Evolutionary conservation across 2,888 invertebrate genomes (phyloP).

Genomic region (Caenorhabditis macrosperma): DNA sequence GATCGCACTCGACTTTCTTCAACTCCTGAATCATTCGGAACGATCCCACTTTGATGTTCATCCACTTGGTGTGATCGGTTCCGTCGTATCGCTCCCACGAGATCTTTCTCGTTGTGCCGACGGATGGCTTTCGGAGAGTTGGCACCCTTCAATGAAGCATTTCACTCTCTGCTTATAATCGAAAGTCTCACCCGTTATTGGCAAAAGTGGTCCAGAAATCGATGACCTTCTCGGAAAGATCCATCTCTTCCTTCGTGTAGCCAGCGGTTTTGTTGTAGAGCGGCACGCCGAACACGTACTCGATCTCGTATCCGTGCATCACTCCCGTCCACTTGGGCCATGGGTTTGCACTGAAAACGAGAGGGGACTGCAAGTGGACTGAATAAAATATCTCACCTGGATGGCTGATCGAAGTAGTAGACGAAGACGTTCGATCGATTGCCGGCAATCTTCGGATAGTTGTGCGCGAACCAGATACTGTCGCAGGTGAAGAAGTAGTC

Average conservation of each 20-base stretch:
- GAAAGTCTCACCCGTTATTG: slow-evolving; percentile 66
- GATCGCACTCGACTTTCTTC: slow-evolving; percentile 73
- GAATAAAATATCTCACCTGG: slow-evolving; percentile 66
- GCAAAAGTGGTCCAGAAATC: slow-evolving; percentile 77
- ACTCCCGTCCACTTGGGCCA: slow-evolving; percentile 84
- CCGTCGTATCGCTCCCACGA: slow-evolving; percentile 58
- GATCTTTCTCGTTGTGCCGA: slow-evolving; percentile 41
- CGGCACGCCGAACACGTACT: slow-evolving; percentile 98
- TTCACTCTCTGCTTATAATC: not conserved
- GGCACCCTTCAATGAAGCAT: slow-evolving; percentile 30
- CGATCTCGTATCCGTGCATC: slow-evolving; percentile 98
- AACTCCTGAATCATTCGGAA: slow-evolving; percentile 66
- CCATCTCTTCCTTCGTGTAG: slow-evolving; percentile 69
- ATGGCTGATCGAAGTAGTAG: slow-evolving; percentile 79
- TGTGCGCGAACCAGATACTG: slow-evolving; percentile 76
- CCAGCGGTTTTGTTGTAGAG: slow-evolving; percentile 77
- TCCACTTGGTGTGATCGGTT: slow-evolving; percentile 51
- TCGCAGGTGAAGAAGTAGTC: slow-evolving; percentile 89
- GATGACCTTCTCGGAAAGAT: slow-evolving; percentile 74
- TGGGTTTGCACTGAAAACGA: slow-evolving; percentile 74
- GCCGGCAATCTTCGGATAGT: slow-evolving; percentile 64
- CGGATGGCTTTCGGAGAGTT: slow-evolving; percentile 32
- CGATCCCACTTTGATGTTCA: slow-evolving; percentile 48
- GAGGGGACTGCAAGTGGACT: not conserved
- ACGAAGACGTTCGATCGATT: slow-evolving; percentile 74